Evolutionary conservation across 2,797 vertebrate genomes (phyloP).

Genomic region (Poliocrania exsul): DNA sequence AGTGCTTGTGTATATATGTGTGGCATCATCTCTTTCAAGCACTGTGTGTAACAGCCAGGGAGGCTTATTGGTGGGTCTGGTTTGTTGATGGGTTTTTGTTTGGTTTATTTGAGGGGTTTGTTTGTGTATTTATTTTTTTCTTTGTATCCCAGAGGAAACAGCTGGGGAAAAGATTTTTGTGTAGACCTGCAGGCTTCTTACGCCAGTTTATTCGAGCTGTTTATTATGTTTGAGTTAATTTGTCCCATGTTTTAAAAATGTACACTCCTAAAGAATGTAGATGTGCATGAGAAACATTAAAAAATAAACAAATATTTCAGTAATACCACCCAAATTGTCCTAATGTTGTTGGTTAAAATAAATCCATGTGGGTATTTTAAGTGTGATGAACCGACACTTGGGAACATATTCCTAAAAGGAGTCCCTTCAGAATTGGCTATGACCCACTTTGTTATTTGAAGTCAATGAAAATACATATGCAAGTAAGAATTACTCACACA

Average conservation of each 20-base stretch:
- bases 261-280: background rate
- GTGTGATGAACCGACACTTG: background rate
- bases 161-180: constrained; percentile 43
- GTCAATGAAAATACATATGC: background rate
- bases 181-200: constrained; percentile 4
- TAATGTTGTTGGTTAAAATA: background rate
- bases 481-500: background rate
- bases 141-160: constrained; percentile 48
- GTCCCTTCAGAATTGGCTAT: background rate
- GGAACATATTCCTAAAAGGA: background rate
- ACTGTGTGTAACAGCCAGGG: background rate
- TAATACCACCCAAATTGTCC: constrained; percentile 30
- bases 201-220: constrained; percentile 6
- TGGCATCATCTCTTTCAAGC: constrained; percentile 28
- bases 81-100: constrained; percentile 26
- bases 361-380: background rate
- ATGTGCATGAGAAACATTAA: constrained; percentile 32
- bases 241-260: constrained; percentile 27
- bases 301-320: constrained; percentile 45
- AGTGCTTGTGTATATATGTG: constrained; percentile 11
- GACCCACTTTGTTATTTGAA: background rate
- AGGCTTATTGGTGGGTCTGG: constrained; percentile 27
- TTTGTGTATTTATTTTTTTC: background rate
- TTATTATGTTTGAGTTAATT: constrained; percentile 46
- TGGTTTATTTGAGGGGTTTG: constrained; percentile 34